Conservation (phyloP, 2,888 invertebrate species). For the Alentia gelatinosa region DNA sequence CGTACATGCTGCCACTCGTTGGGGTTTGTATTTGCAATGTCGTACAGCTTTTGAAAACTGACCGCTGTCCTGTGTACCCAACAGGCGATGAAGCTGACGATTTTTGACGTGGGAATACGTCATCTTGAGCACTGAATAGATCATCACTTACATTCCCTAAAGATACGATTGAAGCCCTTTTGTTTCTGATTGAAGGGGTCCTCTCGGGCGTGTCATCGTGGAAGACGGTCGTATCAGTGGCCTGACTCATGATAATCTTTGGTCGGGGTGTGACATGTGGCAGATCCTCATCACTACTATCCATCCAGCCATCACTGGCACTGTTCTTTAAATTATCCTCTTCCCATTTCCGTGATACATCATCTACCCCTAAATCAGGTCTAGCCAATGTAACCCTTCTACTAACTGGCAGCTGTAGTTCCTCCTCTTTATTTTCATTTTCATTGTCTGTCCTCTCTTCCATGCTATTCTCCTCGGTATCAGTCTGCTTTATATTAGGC, state of each 20-base stretch:
- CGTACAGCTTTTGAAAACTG: neutral
- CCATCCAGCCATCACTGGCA: neutral
- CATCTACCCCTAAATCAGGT: neutral
- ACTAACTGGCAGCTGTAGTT: neutral
- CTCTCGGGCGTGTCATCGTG: neutral
- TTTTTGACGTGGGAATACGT: too few species aligned
- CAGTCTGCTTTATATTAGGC: neutral
- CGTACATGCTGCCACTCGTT: neutral
- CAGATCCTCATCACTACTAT: neutral
- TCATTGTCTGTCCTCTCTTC: too few species aligned
- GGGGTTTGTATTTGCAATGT: neutral
- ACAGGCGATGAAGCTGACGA: neutral
- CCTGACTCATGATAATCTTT: neutral
- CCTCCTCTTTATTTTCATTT: too few species aligned
- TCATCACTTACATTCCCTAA: neutral
- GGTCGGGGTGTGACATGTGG: neutral
- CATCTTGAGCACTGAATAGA: neutral
- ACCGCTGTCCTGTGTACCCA: neutral
- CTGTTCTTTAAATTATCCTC: neutral
- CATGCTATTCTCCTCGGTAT: too few species aligned
- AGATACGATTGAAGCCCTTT: neutral
- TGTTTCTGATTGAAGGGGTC: neutral
- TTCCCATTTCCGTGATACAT: constrained; percentile 7
- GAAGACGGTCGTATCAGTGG: neutral
- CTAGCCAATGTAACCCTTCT: neutral